phyloP scores from a whole-genome alignment of 2,888 invertebrate species.

The Hydriomena furcata region DNA sequence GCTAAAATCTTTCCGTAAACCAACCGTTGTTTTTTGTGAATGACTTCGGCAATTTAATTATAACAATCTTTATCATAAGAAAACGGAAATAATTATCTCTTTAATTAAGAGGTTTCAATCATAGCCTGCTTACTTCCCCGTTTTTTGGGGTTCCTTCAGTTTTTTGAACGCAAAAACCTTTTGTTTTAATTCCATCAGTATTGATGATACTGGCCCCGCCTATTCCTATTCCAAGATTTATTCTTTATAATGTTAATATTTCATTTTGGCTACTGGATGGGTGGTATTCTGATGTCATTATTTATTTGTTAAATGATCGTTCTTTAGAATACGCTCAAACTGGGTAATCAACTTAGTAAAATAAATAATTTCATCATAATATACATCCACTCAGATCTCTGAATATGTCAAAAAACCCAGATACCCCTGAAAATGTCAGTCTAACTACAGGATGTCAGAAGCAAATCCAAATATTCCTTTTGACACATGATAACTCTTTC shows the following conservation, averaged over 20 bases:
- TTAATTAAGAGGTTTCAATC: constrained; percentile 61
- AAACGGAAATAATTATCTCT: constrained; percentile 48
- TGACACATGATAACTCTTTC: too few relatives aligned
- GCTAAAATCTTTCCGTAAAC: too few relatives aligned
- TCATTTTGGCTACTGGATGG: constrained; percentile 66
- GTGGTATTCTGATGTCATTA: constrained; percentile 62
- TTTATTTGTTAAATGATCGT: constrained; percentile 48
- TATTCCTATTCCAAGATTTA: constrained; percentile 56
- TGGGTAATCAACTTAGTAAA: not conserved
- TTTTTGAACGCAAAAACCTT: constrained; percentile 36
- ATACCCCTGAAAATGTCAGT: too few relatives aligned
- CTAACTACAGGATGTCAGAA: too few relatives aligned
- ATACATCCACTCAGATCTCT: too few relatives aligned
- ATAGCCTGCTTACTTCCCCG: constrained; percentile 40
- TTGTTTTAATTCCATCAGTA: constrained; percentile 48
- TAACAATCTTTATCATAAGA: constrained; percentile 35
- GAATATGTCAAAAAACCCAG: too few relatives aligned
- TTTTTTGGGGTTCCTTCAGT: constrained; percentile 41
- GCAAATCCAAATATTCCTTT: too few relatives aligned
- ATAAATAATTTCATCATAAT: too few relatives aligned
- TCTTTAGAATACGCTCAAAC: not conserved
- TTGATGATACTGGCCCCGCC: constrained; percentile 57
- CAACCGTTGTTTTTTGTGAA: not conserved
- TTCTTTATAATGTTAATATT: constrained; percentile 60
- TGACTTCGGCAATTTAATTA: not conserved